Conservation (phyloP, 1,140 invertebrate species). For the Heliconius melpomene region DNA sequence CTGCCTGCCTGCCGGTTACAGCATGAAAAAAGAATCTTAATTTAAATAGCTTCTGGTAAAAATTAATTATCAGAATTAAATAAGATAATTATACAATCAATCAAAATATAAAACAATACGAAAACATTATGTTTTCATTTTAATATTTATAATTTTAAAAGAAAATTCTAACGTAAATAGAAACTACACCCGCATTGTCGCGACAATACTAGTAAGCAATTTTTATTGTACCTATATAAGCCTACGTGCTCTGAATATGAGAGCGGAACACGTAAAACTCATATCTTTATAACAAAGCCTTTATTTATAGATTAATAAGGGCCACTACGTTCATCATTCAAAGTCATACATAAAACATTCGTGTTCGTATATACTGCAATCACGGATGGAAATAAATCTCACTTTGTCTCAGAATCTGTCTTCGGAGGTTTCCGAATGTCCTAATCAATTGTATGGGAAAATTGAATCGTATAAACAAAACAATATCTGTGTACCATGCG, state of each 20-base stretch:
- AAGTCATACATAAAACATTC: conserved; percentile 16
- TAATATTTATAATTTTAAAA: not conserved
- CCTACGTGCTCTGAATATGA: conserved; percentile 29
- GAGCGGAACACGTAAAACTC: conserved; percentile 19
- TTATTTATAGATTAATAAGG: conserved; percentile 26
- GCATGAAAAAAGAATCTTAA: too few species aligned
- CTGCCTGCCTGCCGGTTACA: too few species aligned
- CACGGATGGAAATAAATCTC: conserved; percentile 35
- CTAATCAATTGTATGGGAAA: conserved; percentile 31
- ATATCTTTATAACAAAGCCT: conserved; percentile 24
- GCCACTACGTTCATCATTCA: conserved; percentile 6
- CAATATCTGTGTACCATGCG: not conserved
- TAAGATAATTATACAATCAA: too few species aligned
- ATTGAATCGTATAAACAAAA: conserved; percentile 17
- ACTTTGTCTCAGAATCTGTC: conserved; percentile 38
- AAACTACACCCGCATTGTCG: conserved; percentile 12
- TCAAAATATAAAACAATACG: not conserved
- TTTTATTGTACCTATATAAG: conserved; percentile 29
- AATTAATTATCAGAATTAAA: too few species aligned
- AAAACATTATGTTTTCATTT: not conserved
- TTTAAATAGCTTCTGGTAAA: too few species aligned
- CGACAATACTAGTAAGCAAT: conserved; percentile 19
- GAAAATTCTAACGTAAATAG: conserved; percentile 2
- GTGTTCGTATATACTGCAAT: conserved; percentile 18
- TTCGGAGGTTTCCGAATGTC: conserved; percentile 33